Conservation (phyloP, 2,888 invertebrate species). For the Galerucella pusilla region DNA sequence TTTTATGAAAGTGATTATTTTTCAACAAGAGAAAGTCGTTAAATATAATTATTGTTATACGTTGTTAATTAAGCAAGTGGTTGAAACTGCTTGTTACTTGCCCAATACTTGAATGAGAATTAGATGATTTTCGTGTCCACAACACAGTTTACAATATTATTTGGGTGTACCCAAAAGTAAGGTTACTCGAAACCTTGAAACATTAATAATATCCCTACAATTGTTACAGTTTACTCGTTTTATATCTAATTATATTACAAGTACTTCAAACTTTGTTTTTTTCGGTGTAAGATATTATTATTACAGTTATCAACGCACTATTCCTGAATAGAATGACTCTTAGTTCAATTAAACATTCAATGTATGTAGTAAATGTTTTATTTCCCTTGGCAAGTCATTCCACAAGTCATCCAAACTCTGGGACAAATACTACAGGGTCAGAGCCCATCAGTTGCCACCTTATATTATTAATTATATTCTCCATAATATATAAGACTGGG, state of each 20-base stretch:
- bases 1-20: background rate
- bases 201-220: too few species aligned
- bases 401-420: slow-evolving; percentile 30
- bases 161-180: background rate
- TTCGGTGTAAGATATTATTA: too few species aligned
- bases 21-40: background rate
- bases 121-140: too few species aligned
- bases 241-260: too few species aligned
- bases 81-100: background rate
- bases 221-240: too few species aligned
- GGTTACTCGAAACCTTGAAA: background rate
- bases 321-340: too few species aligned
- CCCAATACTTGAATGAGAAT: background rate
- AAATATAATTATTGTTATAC: background rate
- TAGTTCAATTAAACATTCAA: too few species aligned
- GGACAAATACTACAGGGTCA: slow-evolving; percentile 21
- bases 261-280: too few species aligned
- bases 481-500: slow-evolving; percentile 41
- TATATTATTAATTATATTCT: slow-evolving; percentile 23
- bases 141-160: too few species aligned
- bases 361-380: too few species aligned
- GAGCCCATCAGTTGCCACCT: slow-evolving; percentile 16
- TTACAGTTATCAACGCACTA: too few species aligned
- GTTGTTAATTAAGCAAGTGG: background rate
- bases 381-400: background rate